These are phyloP conservation scores for Percopsis transmontana DNA, from an alignment of 2,113 vertebrate species.

Conservation along the genomic window DNA sequence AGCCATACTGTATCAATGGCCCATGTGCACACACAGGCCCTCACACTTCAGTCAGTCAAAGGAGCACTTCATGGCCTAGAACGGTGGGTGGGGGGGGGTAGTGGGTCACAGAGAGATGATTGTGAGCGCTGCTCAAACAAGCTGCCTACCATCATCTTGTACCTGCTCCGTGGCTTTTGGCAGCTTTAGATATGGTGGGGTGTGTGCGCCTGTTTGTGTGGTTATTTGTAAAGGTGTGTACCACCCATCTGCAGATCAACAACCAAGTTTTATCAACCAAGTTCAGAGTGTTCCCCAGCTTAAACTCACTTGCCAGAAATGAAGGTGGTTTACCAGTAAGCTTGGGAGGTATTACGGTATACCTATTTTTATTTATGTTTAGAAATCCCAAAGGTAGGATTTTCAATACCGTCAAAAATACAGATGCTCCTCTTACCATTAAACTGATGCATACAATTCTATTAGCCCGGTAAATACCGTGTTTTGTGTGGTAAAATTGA, in stretches of 20 bases:
- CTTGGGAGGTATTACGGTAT: too few species aligned
- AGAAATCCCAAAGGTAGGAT: too few species aligned
- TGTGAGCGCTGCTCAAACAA: conserved; percentile 62
- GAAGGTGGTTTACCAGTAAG: neutral
- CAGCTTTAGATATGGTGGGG: conserved; percentile 55
- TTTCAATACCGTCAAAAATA: too few species aligned
- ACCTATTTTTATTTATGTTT: too few species aligned
- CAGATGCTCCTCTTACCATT: too few species aligned
- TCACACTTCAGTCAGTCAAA: conserved; percentile 58
- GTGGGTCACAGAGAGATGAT: conserved; percentile 68
- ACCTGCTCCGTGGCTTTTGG: conserved; percentile 74
- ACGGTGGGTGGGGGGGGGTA: conserved; percentile 58
- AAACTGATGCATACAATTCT: too few species aligned
- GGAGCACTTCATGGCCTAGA: conserved; percentile 61
- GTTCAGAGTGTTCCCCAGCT: conserved; percentile 48
- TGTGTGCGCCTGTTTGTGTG: conserved; percentile 52
- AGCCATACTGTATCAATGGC: conserved; percentile 38
- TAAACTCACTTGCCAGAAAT: conserved; percentile 26
- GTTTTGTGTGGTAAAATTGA: too few species aligned
- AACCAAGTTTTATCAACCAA: conserved; percentile 73
- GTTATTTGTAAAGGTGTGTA: conserved; percentile 54
- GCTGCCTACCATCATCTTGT: conserved; percentile 63
- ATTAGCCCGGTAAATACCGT: too few species aligned
- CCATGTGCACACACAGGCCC: conserved; percentile 24
- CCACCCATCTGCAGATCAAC: conserved; percentile 64